These are phyloP conservation scores for Isurus oxyrinchus DNA, from an alignment of 2,113 vertebrate species.

Conservation along the genomic window DNA sequence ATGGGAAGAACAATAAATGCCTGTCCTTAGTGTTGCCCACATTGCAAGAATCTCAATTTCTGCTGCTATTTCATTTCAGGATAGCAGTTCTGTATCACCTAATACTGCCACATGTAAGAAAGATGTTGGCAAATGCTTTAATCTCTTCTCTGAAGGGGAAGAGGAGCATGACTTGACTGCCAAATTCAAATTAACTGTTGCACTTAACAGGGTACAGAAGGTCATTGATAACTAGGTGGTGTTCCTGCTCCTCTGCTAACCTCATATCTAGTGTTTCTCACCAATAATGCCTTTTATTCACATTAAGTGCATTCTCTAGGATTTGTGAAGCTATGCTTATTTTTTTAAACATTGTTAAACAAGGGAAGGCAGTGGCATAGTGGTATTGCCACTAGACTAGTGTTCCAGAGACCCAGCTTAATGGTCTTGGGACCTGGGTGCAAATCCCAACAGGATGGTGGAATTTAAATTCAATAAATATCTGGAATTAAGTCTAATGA, in stretches of 20 bases:
- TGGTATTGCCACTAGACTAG: too few relatives aligned
- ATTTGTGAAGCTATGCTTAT: neutral
- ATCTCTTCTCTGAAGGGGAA: neutral
- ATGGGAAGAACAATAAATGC: too few relatives aligned
- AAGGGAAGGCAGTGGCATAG: neutral
- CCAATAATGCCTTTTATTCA: too few relatives aligned
- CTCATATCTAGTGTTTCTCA: neutral
- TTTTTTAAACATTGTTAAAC: neutral
- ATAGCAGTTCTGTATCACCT: neutral
- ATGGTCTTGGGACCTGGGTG: too few relatives aligned
- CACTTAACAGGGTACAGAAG: neutral
- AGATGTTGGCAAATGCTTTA: neutral
- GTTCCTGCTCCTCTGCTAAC: neutral
- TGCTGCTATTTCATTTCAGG: neutral
- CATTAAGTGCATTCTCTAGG: neutral
- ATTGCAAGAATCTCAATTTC: neutral
- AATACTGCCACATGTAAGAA: neutral
- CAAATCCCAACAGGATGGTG: too few relatives aligned
- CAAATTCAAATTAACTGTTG: neutral
- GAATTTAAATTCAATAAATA: too few relatives aligned
- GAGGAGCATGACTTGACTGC: neutral
- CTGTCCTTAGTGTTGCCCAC: too few relatives aligned
- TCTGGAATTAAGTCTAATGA: too few relatives aligned
- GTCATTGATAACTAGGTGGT: neutral
- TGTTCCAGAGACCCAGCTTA: too few relatives aligned